Percentiles rank a stretch among this genome's conserved stretches.
phyloP scores from a whole-genome alignment of 2,797 vertebrate species.

The Acropternis orthonyx region DNA sequence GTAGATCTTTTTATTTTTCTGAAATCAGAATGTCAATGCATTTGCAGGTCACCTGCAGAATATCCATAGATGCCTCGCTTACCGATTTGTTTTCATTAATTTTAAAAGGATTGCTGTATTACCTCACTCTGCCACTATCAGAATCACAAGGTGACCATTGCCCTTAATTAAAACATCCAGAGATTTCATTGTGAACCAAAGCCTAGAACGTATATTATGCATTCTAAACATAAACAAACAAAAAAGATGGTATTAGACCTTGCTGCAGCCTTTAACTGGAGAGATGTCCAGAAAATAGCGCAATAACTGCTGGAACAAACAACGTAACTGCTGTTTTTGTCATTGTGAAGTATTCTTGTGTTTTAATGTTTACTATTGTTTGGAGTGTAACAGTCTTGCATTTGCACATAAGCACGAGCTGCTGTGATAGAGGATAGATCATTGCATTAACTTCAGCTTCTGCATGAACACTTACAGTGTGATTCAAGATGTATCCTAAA shows the following conservation, averaged over 20 bases:
- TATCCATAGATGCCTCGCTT: constrained; percentile 50
- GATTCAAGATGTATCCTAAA: constrained; percentile 61
- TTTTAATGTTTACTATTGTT: constrained; percentile 76
- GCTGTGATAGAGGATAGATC: constrained; percentile 70
- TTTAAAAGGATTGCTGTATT: constrained; percentile 47
- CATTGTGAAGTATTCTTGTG: constrained; percentile 76
- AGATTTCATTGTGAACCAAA: constrained; percentile 84
- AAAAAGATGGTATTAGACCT: constrained; percentile 67
- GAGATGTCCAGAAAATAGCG: constrained; percentile 64
- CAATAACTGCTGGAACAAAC: constrained; percentile 80
- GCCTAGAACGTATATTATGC: constrained; percentile 79
- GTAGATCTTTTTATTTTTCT: constrained; percentile 22
- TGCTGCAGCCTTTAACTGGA: constrained; percentile 70
- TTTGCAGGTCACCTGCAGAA: constrained; percentile 59
- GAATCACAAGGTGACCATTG: constrained; percentile 57
- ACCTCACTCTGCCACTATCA: constrained; percentile 64
- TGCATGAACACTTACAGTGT: constrained; percentile 66
- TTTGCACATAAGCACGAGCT: constrained; percentile 76
- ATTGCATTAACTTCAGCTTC: constrained; percentile 62
- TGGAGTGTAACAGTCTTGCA: constrained; percentile 72
- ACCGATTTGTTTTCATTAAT: constrained; percentile 15
- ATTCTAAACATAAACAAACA: constrained; percentile 67
- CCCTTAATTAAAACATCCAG: constrained; percentile 66
- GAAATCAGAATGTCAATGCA: constrained; percentile 47
- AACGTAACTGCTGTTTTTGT: constrained; percentile 79